Percentiles rank a stretch among this genome's conserved stretches.
Evolutionary conservation across 2,113 vertebrate species (phyloP).

Genomic region (Chamaea fasciata): DNA sequence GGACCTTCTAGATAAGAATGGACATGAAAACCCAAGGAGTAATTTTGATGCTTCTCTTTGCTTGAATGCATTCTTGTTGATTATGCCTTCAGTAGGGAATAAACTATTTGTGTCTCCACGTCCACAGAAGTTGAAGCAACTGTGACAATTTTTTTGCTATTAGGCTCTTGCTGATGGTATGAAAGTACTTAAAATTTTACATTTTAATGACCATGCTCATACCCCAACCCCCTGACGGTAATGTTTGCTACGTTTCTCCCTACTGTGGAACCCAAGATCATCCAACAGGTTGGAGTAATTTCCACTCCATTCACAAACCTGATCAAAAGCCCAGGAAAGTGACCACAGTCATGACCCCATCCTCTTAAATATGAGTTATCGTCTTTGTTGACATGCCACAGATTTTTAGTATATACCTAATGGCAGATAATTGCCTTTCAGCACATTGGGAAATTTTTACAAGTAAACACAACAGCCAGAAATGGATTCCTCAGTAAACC

Average conservation of each 20-base stretch:
- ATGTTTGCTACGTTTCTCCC: neutral
- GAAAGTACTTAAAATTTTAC: neutral
- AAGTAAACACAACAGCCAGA: neutral
- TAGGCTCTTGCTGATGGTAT: neutral
- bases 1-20: neutral
- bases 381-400: neutral
- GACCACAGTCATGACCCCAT: neutral
- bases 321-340: neutral
- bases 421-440: constrained; percentile 1
- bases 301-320: neutral
- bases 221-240: neutral
- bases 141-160: neutral
- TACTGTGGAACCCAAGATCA: neutral
- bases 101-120: neutral
- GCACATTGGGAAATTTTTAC: neutral
- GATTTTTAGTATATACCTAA: neutral
- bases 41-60: neutral
- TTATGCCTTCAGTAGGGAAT: neutral
- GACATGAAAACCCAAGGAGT: neutral
- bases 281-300: neutral
- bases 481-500: neutral
- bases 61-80: neutral
- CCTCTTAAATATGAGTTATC: neutral
- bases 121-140: neutral
- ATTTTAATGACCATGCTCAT: neutral